Percentiles rank a stretch among this genome's conserved stretches.
phyloP scores from a whole-genome alignment of 2,797 vertebrate genomes.

The Cetoscarus ocellatus region DNA sequence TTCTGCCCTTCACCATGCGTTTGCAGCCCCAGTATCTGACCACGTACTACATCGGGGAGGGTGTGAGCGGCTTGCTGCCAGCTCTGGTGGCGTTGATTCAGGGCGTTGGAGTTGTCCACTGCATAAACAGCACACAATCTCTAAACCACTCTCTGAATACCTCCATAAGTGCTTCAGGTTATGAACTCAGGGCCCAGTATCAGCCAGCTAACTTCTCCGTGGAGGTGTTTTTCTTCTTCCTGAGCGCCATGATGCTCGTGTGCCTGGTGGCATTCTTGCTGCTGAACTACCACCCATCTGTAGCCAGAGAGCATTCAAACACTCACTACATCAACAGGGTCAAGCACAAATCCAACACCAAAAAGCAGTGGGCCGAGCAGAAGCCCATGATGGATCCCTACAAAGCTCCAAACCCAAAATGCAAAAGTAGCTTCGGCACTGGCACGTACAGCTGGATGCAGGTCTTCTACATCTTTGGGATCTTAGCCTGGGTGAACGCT shows the following conservation, averaged over 20 bases:
- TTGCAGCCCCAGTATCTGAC: constrained; percentile 84
- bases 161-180: constrained; percentile 1
- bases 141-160: constrained; percentile 43
- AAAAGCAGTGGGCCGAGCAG: constrained; percentile 58
- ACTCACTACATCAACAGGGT: constrained; percentile 43
- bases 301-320: constrained; percentile 61
- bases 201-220: constrained; percentile 85
- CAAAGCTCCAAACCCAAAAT: constrained; percentile 19
- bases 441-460: constrained; percentile 75
- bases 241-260: constrained; percentile 85
- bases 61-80: constrained; percentile 83
- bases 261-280: constrained; percentile 83
- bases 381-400: constrained; percentile 74
- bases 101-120: constrained; percentile 83
- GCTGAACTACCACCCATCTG: constrained; percentile 83
- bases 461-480: constrained; percentile 81
- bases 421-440: constrained; percentile 65
- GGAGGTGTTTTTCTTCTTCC: constrained; percentile 87
- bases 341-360: constrained; percentile 15
- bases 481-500: constrained; percentile 83
- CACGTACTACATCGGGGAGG: constrained; percentile 87
- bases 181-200: constrained; percentile 71
- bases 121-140: constrained; percentile 67
- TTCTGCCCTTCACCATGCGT: constrained; percentile 89
- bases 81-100: constrained; percentile 85